phyloP scores from a whole-genome alignment of 2,797 vertebrate species.

The Crenuchus spilurus region DNA sequence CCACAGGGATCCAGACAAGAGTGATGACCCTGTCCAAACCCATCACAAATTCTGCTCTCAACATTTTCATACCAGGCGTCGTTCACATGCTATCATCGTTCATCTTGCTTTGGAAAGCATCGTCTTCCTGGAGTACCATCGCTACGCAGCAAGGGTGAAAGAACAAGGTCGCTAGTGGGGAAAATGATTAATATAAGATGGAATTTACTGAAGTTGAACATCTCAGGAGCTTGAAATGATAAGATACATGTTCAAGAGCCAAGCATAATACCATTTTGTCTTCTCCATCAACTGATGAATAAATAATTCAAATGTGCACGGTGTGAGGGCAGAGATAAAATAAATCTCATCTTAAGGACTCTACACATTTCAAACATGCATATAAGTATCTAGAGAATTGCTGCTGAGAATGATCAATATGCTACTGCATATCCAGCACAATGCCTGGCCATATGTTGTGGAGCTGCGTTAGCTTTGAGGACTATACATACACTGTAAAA shows the following conservation, averaged over 20 bases:
- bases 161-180: slow-evolving; percentile 1
- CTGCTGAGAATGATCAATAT: slow-evolving; percentile 26
- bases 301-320: slow-evolving; percentile 17
- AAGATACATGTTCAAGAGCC: slow-evolving; percentile 6
- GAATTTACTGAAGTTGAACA: background rate
- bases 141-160: background rate
- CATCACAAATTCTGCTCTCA: slow-evolving; percentile 29
- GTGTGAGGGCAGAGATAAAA: background rate
- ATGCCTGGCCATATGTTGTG: slow-evolving; percentile 8
- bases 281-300: slow-evolving; percentile 3
- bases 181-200: slow-evolving; percentile 13
- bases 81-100: slow-evolving; percentile 35
- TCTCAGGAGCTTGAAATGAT: background rate
- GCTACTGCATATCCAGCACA: slow-evolving; percentile 15
- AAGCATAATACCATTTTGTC: slow-evolving; percentile 11
- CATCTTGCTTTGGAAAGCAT: slow-evolving; percentile 5
- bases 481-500: too few relatives aligned
- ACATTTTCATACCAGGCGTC: slow-evolving; percentile 44
- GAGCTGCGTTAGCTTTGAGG: slow-evolving; percentile 40
- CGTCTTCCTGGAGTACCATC: background rate
- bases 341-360: slow-evolving; percentile 7
- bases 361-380: slow-evolving; percentile 29
- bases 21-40: slow-evolving; percentile 39
- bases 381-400: background rate
- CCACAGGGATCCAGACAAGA: slow-evolving; percentile 32